phyloP scores from a whole-genome alignment of 92 coral and sea anemone species.

The Chrysogorgia sp. region DNA sequence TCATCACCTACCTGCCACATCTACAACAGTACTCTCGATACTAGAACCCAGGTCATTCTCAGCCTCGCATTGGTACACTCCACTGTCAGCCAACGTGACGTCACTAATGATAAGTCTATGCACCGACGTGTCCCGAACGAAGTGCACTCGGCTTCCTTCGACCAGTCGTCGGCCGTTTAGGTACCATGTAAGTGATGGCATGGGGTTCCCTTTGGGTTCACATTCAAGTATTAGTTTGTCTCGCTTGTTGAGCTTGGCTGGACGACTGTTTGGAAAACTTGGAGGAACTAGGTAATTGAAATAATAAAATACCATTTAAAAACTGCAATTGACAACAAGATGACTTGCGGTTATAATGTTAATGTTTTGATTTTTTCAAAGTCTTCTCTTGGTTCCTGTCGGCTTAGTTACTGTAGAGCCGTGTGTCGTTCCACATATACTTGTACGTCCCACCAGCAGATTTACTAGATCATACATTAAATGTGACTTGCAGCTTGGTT shows the following conservation, averaged over 20 bases:
- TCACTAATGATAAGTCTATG: neutral
- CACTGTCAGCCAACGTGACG: slow-evolving; percentile 17
- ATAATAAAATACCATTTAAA: neutral
- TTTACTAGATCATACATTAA: too few relatives aligned
- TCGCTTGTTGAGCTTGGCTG: neutral
- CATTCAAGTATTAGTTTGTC: slow-evolving; percentile 28
- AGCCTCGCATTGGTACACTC: slow-evolving; percentile 90
- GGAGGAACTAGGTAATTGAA: slow-evolving; percentile 29
- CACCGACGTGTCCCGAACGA: neutral
- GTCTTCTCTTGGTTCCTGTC: too few relatives aligned
- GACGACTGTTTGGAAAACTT: slow-evolving; percentile 1
- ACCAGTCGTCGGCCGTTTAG: slow-evolving; percentile 21
- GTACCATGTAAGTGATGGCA: slow-evolving; percentile 45
- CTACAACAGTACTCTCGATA: slow-evolving; percentile 60
- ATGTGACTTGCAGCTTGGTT: too few relatives aligned
- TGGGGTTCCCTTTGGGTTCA: slow-evolving; percentile 41
- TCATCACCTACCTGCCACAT: slow-evolving; percentile 67
- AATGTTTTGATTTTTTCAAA: too few relatives aligned
- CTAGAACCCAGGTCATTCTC: slow-evolving; percentile 75
- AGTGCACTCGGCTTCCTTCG: neutral
- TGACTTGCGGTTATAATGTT: neutral
- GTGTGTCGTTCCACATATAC: too few relatives aligned
- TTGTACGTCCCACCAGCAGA: too few relatives aligned
- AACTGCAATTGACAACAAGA: neutral
- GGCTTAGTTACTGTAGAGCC: too few relatives aligned